Conservation (phyloP, 2,113 vertebrate species). For the Phaetusa simplex region DNA sequence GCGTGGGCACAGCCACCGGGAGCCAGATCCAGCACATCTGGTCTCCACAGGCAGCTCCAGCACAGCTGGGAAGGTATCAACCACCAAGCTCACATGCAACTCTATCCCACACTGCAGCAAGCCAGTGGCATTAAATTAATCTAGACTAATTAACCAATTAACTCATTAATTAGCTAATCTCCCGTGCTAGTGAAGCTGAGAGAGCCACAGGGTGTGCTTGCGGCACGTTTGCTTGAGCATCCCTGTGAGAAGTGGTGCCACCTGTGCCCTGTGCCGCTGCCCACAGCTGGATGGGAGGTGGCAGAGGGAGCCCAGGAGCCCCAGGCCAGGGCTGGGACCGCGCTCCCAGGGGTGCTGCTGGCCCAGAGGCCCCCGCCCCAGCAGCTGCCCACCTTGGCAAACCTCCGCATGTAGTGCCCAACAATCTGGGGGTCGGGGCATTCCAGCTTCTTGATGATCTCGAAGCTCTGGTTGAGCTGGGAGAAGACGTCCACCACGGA, state of each 20-base stretch:
- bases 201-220: not conserved
- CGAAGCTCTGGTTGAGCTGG: slow-evolving; percentile 99
- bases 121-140: not conserved
- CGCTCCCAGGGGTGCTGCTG: not conserved
- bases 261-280: not conserved
- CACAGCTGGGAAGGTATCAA: not conserved
- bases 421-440: slow-evolving; percentile 97
- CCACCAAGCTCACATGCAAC: not conserved
- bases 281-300: not conserved
- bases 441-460: slow-evolving; percentile 98
- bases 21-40: not conserved
- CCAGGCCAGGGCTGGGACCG: fast-evolving
- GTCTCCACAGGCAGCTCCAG: not conserved
- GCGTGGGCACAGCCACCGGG: not conserved
- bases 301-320: too few species aligned
- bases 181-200: not conserved
- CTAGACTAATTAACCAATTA: not conserved
- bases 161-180: not conserved
- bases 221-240: not conserved
- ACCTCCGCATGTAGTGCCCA: slow-evolving; percentile 96
- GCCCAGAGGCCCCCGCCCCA: not conserved
- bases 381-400: slow-evolving; percentile 86
- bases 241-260: too few species aligned
- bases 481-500: slow-evolving; percentile 98
- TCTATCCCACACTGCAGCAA: not conserved